Percentiles rank a stretch among this genome's conserved stretches.
phyloP scores from a whole-genome alignment of 1,140 invertebrate species.

The Streblospio benedicti region DNA sequence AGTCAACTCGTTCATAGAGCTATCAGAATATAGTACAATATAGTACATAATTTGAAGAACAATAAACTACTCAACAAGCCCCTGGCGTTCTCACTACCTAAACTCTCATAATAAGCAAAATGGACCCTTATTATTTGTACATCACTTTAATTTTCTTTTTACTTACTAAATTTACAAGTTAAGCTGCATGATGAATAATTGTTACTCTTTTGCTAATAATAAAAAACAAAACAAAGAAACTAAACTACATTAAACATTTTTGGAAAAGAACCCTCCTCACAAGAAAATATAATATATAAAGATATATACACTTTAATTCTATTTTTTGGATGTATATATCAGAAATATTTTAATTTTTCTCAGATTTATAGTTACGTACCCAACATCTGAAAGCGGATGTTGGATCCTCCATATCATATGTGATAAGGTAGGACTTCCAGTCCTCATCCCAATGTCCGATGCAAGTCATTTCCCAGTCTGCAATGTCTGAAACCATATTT shows the following conservation, averaged over 20 bases:
- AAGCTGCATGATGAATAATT: too few species aligned
- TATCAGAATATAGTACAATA: too few species aligned
- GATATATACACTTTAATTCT: not conserved
- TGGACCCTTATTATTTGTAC: too few species aligned
- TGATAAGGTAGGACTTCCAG: slow-evolving; percentile 90
- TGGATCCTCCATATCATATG: slow-evolving; percentile 90
- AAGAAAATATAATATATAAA: too few species aligned
- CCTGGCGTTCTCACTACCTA: too few species aligned
- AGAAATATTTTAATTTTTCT: not conserved
- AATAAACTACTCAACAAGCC: too few species aligned
- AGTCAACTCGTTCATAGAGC: slow-evolving; percentile 83
- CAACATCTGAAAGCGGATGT: slow-evolving; percentile 92
- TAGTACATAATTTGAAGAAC: too few species aligned
- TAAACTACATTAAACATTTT: not conserved
- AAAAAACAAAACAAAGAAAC: not conserved
- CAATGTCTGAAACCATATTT: slow-evolving; percentile 58
- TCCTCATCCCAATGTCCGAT: slow-evolving; percentile 98
- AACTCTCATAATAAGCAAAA: too few species aligned
- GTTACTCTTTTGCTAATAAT: too few species aligned
- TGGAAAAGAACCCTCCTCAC: too few species aligned
- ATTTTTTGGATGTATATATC: not conserved
- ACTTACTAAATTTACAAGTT: too few species aligned
- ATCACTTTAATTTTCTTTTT: too few species aligned
- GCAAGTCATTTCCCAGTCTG: slow-evolving; percentile 93
- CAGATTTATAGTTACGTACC: slow-evolving; percentile 49